phyloP scores from a whole-genome alignment of 2,888 invertebrate species.

The Drosophila trichaetosa region DNA sequence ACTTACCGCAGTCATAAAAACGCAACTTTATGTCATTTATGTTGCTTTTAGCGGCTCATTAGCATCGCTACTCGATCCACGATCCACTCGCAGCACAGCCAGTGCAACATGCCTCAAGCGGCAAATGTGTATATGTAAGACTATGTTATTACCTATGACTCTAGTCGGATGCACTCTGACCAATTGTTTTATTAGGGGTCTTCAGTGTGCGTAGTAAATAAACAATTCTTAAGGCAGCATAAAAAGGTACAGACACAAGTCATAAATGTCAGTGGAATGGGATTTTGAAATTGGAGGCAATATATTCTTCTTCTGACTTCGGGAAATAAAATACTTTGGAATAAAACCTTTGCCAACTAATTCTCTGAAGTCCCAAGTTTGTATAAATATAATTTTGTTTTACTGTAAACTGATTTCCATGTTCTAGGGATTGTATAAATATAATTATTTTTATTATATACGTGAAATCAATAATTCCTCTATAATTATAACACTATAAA shows the following conservation, averaged over 20 bases:
- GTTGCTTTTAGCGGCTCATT: slow-evolving; percentile 79
- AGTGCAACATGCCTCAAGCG: slow-evolving; percentile 20
- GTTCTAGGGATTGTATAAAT: not conserved
- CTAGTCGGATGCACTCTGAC: slow-evolving; percentile 17
- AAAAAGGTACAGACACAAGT: slow-evolving; percentile 1
- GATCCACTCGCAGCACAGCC: slow-evolving; percentile 5
- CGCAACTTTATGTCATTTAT: slow-evolving; percentile 78
- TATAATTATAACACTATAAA: too few relatives aligned
- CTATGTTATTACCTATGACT: slow-evolving; percentile 45
- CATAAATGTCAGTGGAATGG: slow-evolving; percentile 26
- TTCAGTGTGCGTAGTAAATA: slow-evolving; percentile 49
- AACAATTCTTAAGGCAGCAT: slow-evolving; percentile 27
- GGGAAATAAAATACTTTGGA: not conserved
- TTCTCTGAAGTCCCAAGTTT: not conserved
- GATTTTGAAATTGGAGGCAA: slow-evolving; percentile 1
- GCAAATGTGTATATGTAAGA: slow-evolving; percentile 12
- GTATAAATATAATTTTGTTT: not conserved
- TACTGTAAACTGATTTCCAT: not conserved
- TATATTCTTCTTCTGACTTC: not conserved
- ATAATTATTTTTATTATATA: not conserved
- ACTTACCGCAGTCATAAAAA: slow-evolving; percentile 70
- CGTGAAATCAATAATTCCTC: not conserved
- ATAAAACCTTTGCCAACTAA: not conserved
- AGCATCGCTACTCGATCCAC: slow-evolving; percentile 57
- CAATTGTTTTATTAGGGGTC: slow-evolving; percentile 69